phyloP scores from a whole-genome alignment of 1,140 invertebrate species.

The Alviniconcha marisindica region DNA sequence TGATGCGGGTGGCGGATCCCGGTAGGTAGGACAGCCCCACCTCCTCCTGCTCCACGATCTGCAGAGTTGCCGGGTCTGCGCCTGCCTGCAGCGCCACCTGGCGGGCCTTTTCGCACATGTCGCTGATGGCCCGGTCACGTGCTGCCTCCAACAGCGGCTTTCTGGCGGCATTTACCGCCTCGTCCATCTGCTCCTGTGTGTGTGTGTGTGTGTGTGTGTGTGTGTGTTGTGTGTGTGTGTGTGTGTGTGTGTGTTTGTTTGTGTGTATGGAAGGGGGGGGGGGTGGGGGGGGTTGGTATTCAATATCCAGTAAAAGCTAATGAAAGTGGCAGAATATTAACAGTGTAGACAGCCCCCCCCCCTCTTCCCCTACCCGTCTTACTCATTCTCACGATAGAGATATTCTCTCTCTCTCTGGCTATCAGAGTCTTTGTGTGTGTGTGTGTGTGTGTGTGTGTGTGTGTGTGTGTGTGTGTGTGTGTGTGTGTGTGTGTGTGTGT shows the following conservation, averaged over 20 bases:
- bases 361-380: too few relatives aligned
- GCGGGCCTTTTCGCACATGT: constrained; percentile 44
- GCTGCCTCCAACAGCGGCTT: constrained; percentile 55
- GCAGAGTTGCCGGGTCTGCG: constrained; percentile 51
- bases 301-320: too few relatives aligned
- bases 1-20: constrained; percentile 62
- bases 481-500: constrained; percentile 21
- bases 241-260: constrained; percentile 7
- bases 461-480: constrained; percentile 28
- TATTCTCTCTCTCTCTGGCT: not conserved
- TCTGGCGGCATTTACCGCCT: constrained; percentile 34
- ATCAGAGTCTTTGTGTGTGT: too few relatives aligned
- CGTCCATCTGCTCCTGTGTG: constrained; percentile 39
- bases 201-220: constrained; percentile 20
- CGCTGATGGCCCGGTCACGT: constrained; percentile 48
- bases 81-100: constrained; percentile 50
- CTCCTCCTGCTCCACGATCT: constrained; percentile 58
- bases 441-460: constrained; percentile 23
- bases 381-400: not conserved
- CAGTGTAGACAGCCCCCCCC: too few relatives aligned
- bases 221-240: not conserved
- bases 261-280: too few relatives aligned
- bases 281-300: too few relatives aligned
- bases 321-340: too few relatives aligned
- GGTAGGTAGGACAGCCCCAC: constrained; percentile 63